These are phyloP conservation scores for Lathronympha strigana DNA, from an alignment of 2,888 invertebrate genomes.

Conservation along the genomic window DNA sequence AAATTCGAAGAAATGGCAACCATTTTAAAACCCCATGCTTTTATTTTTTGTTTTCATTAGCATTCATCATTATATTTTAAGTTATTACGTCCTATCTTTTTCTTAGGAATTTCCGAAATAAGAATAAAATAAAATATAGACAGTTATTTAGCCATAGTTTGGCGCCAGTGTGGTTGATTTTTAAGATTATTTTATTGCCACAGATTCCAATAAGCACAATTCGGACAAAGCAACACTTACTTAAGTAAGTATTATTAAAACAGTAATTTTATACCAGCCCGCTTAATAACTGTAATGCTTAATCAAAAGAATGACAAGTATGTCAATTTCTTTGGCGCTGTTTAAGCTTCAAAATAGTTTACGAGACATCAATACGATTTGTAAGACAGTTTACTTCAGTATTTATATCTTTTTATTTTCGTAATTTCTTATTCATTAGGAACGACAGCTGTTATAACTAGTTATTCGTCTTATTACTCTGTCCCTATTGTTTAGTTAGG, in stretches of 20 bases:
- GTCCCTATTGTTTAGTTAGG: background rate
- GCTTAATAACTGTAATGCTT: too few species aligned
- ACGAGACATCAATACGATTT: too few species aligned
- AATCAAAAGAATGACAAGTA: too few species aligned
- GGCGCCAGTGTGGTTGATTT: background rate
- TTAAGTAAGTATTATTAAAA: too few species aligned
- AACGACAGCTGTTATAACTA: background rate
- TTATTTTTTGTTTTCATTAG: background rate
- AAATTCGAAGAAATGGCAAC: too few species aligned
- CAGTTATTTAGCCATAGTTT: too few species aligned
- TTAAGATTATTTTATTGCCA: background rate
- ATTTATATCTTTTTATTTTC: background rate
- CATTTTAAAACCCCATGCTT: too few species aligned
- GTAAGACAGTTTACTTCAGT: background rate
- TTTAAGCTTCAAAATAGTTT: too few species aligned
- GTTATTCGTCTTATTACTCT: background rate
- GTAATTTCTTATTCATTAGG: background rate
- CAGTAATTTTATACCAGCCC: background rate
- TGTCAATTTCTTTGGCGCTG: too few species aligned
- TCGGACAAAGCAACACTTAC: background rate
- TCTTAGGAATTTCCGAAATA: background rate
- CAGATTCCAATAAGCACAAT: constrained; percentile 2
- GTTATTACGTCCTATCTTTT: background rate
- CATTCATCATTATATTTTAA: background rate
- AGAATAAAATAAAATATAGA: background rate